A percentile compares a stretch with the other conserved stretches of the same genome.
phyloP scores from a whole-genome alignment of 1,140 invertebrate species.

The Diploscapter pachys region DNA sequence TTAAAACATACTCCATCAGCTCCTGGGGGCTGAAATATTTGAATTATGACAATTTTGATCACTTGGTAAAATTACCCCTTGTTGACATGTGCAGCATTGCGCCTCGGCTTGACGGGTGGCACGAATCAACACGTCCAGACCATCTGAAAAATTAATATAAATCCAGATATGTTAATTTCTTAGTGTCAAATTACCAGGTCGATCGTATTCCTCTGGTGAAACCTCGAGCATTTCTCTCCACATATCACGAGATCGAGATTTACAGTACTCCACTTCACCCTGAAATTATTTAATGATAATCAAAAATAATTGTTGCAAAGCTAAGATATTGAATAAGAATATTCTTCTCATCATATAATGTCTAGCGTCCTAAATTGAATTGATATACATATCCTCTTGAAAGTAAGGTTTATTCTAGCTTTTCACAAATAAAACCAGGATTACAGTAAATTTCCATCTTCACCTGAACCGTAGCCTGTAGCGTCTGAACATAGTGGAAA shows the following conservation, averaged over 20 bases:
- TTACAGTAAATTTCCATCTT: too few relatives aligned
- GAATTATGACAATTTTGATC: too few relatives aligned
- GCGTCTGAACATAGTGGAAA: conserved; percentile 57
- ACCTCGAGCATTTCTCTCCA: conserved; percentile 58
- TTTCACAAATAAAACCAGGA: background rate
- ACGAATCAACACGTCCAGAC: conserved; percentile 44
- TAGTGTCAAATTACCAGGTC: too few relatives aligned
- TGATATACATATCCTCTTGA: conserved; percentile 18
- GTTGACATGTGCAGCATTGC: conserved; percentile 57
- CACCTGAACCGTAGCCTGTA: conserved; percentile 56
- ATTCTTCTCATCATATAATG: too few relatives aligned
- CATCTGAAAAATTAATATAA: conserved; percentile 1
- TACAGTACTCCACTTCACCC: conserved; percentile 59
- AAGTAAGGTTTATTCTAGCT: background rate
- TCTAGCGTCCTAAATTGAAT: background rate
- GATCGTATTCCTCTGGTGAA: conserved; percentile 35
- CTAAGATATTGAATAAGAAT: too few relatives aligned
- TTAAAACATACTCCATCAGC: conserved; percentile 37
- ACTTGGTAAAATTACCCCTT: conserved; percentile 31
- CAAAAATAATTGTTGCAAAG: too few relatives aligned
- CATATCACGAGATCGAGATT: conserved; percentile 54
- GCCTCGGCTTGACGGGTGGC: conserved; percentile 52
- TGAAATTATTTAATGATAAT: conserved; percentile 25
- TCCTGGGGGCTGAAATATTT: conserved; percentile 41
- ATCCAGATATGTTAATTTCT: too few relatives aligned